Evolutionary conservation across 1,140 invertebrate species (phyloP).

Genomic region (Hylaeus volcanicus): DNA sequence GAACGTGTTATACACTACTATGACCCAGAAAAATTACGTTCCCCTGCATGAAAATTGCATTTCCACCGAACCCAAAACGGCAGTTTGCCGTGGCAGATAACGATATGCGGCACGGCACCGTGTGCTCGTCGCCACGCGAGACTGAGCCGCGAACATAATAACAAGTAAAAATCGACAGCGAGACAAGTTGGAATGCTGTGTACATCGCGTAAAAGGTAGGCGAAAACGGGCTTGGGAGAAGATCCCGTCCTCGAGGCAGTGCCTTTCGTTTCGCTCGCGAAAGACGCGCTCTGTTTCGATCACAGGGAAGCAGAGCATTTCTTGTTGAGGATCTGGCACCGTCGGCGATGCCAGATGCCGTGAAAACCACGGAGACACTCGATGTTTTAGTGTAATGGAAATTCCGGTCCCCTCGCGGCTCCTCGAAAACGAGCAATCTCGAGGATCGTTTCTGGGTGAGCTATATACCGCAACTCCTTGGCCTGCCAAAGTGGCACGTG

Average conservation of each 20-base stretch:
- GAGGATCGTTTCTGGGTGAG: constrained; percentile 54
- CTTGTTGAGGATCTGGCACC: constrained; percentile 10
- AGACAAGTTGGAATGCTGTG: background rate
- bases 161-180: background rate
- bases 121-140: background rate
- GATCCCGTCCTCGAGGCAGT: background rate
- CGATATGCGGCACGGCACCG: background rate
- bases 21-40: too few relatives aligned
- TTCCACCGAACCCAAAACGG: too few relatives aligned
- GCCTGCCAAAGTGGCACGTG: constrained; percentile 40
- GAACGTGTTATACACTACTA: too few relatives aligned
- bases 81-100: too few relatives aligned
- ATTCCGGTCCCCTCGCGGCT: constrained; percentile 58
- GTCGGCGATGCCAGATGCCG: constrained; percentile 38
- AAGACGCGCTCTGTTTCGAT: constrained; percentile 19
- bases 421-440: constrained; percentile 60
- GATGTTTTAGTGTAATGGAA: constrained; percentile 73
- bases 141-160: background rate
- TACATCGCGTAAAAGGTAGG: background rate
- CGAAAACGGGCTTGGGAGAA: background rate
- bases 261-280: background rate
- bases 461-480: constrained; percentile 25
- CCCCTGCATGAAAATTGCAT: too few relatives aligned
- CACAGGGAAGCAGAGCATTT: constrained; percentile 4
- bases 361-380: constrained; percentile 58